Base-by-base conservation (phyloP, 2,888 invertebrate species). In the Apamea sordens region DNA sequence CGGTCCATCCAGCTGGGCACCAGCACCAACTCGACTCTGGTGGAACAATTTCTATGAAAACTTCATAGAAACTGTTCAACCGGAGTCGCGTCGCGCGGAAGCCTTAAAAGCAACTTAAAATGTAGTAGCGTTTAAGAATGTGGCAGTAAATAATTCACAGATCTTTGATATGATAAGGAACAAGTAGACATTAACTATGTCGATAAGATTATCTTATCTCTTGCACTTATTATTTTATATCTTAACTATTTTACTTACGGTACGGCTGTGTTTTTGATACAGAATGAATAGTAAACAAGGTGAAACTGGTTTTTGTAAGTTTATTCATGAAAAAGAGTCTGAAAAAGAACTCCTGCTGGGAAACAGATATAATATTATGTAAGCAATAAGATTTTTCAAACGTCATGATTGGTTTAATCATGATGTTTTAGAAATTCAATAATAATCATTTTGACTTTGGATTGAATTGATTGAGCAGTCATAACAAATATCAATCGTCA, bases 121-220 rank as follows among this genome's bases (percentile, higher is more conserved):
- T 32, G 15, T 1, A 53, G 13, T 61, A n/a, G 1, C 32, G 18
- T 77, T 78, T 83, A 44, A 56, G 61, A 68, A 80, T 28, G 3
- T 44, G 61, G 32, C 53, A 7, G 56, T 80, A 64, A 80, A 50
- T 50, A 69, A 73, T 85, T 80, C 15, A 80, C 15, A 69, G 63
- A 76, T 50, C 59, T 50, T n/a, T 36, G 68, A 80, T 79, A 80
- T 53, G 77, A 73, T 81, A 81, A 56, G 4, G 21, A 72, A 53
- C 67, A 67, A 79, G 69, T 79, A 75, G 76, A 85, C 81, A 79
- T 76, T 77, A 71, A 78, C 79, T 74, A 68, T 24, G 11, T 13
- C 15, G 89, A 89, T 88, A 73, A 88, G 83, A 87, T 82, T 70
- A 56, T 41, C 77, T 59, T 79, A 88, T 88, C 88, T 86, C 63